Evolutionary conservation across 1,140 invertebrate species (phyloP).

Genomic region (Campodea augens): DNA sequence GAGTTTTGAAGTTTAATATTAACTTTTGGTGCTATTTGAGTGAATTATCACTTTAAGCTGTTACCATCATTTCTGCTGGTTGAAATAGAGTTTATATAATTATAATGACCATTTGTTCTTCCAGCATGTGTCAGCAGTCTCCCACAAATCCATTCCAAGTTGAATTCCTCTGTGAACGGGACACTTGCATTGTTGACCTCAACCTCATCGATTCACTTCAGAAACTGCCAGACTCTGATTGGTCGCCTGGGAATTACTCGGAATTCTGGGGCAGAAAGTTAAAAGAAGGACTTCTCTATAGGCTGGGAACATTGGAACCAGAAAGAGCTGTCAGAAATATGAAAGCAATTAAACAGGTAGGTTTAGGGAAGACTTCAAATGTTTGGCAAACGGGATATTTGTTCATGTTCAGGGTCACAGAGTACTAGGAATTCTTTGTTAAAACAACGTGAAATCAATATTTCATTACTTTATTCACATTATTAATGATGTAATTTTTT

Average conservation of each 20-base stretch:
- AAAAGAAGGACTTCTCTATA: constrained; percentile 50
- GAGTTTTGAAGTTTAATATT: too few species aligned
- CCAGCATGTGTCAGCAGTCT: constrained; percentile 37
- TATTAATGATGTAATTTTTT: too few species aligned
- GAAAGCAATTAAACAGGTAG: constrained; percentile 8
- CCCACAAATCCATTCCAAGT: constrained; percentile 21
- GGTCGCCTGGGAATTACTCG: constrained; percentile 61
- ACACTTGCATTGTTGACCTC: constrained; percentile 50
- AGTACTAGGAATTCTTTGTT: too few species aligned
- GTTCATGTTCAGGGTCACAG: too few species aligned
- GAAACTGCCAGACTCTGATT: constrained; percentile 27
- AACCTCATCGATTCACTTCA: constrained; percentile 46
- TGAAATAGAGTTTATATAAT: constrained; percentile 10
- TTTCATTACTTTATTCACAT: too few species aligned
- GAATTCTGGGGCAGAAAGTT: constrained; percentile 67
- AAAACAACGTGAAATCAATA: too few species aligned
- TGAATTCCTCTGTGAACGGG: constrained; percentile 43
- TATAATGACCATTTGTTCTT: constrained; percentile 12
- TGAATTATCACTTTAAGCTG: too few species aligned
- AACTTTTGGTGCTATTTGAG: too few species aligned
- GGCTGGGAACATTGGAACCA: constrained; percentile 44
- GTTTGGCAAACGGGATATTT: too few species aligned
- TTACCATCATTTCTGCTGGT: too few species aligned
- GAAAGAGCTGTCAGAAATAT: constrained; percentile 26
- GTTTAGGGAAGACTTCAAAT: too few species aligned